Base-by-base conservation (phyloP, 2,113 vertebrate species). In the Circaetus cinerascens region DNA sequence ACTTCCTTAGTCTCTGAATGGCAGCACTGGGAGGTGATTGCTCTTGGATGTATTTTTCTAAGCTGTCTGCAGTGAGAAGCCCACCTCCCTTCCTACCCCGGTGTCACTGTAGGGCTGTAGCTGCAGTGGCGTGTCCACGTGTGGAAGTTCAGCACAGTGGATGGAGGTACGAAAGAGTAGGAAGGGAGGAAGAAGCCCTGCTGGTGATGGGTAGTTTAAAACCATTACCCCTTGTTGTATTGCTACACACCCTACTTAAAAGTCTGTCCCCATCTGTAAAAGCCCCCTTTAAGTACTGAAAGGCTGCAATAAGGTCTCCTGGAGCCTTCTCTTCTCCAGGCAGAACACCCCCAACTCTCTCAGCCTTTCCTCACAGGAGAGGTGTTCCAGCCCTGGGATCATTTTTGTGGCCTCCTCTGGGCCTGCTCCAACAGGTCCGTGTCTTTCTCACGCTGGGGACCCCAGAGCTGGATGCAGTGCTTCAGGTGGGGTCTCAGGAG, bases 341-440 rank as follows among this genome's bases (percentile, higher is more conserved):
- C 55, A 26, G 11, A 45, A 36, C 15, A 7, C 1, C 21, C 43
- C 43, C 64, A 48, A 7, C 16, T 27, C 64, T 26, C n/a, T 13
- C 43, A 34, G 63, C 40, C 63, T 60, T 20, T 36, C 43, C 11
- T 4, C 43, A 3, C 1, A 32, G 75, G 15, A 45, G 27, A 71
- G 77, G 8, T 43, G 15, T 8, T 87, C 62, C 41, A 69, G 27
- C 56, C 27, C 62, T 15, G 3, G 2, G 7, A 29, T 6, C 32
- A 15, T 26, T 8, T 36, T 11, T 3, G 7, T 5, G 53, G 32
- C 40, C 32, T 41, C n/a, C 36, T 53, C 51, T 15, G 51, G 51
- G 14, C 62, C 12, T 0, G 1, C 32, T 66, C 60, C 30, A 6
- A 2, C 46, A 41, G 18, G 7, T 26, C 60, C 4, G 1, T 29